Evolutionary conservation across 2,797 vertebrate species (phyloP).

Genomic region (Heteromormyrus szaboi): DNA sequence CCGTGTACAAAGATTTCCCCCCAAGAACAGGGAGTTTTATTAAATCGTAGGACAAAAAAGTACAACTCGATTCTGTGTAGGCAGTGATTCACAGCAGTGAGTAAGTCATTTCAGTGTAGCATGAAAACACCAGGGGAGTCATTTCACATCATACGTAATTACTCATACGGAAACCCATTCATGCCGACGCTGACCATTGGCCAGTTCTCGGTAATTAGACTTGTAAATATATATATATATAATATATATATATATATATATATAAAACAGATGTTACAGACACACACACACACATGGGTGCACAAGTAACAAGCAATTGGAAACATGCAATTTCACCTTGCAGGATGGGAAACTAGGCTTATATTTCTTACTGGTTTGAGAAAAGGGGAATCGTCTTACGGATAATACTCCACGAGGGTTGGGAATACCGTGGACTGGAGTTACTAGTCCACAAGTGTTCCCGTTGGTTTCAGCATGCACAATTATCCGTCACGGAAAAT

Average conservation of each 20-base stretch:
- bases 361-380: background rate
- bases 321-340: background rate
- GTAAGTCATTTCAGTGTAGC: slow-evolving; percentile 9
- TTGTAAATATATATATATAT: background rate
- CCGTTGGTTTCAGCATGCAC: background rate
- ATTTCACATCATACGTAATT: slow-evolving; percentile 3
- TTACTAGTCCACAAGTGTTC: background rate
- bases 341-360: background rate
- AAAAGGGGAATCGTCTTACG: background rate
- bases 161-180: background rate
- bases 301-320: background rate
- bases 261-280: too few relatives aligned
- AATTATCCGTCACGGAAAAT: background rate
- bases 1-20: background rate
- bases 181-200: background rate
- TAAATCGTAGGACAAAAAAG: background rate
- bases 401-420: background rate
- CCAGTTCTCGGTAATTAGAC: background rate
- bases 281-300: background rate
- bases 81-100: slow-evolving; percentile 18
- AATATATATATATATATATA: background rate
- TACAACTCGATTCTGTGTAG: background rate
- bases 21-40: background rate
- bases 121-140: background rate
- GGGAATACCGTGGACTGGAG: background rate